Conservation (phyloP, 2,888 invertebrate species). For the Acleris cristana region DNA sequence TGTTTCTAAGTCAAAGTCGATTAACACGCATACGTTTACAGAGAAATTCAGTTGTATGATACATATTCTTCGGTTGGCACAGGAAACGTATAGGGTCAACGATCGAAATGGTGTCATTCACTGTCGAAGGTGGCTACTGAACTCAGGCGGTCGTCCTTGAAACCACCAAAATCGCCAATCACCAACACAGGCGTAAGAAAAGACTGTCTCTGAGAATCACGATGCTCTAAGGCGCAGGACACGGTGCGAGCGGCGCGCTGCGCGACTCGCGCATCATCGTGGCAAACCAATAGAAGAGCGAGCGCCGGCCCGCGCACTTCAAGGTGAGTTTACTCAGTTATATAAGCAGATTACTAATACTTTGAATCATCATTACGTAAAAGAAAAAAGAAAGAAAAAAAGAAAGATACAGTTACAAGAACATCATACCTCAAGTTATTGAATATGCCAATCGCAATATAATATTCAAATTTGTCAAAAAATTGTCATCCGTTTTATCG, state of each 20-base stretch:
- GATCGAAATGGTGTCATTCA: slow-evolving; percentile 79
- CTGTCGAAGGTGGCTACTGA: slow-evolving; percentile 78
- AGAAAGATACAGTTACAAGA: no score
- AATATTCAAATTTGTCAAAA: slow-evolving; percentile 1
- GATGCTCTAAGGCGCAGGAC: slow-evolving; percentile 35
- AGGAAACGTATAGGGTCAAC: slow-evolving; percentile 77
- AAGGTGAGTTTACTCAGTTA: not conserved
- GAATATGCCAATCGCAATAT: not conserved
- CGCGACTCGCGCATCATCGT: not conserved
- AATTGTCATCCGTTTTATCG: not conserved
- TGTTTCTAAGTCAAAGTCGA: slow-evolving; percentile 72
- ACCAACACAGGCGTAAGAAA: slow-evolving; percentile 54
- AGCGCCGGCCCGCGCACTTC: not conserved
- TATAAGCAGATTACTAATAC: slow-evolving; percentile 2
- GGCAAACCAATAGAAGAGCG: not conserved
- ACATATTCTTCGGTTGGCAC: slow-evolving; percentile 66
- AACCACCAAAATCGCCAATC: slow-evolving; percentile 70
- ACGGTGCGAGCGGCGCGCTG: slow-evolving; percentile 3
- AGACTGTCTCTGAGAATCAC: slow-evolving; percentile 39
- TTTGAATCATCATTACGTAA: not conserved
- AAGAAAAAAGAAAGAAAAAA: no score
- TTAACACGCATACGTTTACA: slow-evolving; percentile 64
- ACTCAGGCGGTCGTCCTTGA: slow-evolving; percentile 80
- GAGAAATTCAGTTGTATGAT: slow-evolving; percentile 61
- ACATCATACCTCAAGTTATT: not conserved